Percentiles rank a stretch among this genome's conserved stretches.
These are phyloP conservation scores for Myopa testacea DNA, from an alignment of 2,888 invertebrate genomes.

Conservation along the genomic window DNA sequence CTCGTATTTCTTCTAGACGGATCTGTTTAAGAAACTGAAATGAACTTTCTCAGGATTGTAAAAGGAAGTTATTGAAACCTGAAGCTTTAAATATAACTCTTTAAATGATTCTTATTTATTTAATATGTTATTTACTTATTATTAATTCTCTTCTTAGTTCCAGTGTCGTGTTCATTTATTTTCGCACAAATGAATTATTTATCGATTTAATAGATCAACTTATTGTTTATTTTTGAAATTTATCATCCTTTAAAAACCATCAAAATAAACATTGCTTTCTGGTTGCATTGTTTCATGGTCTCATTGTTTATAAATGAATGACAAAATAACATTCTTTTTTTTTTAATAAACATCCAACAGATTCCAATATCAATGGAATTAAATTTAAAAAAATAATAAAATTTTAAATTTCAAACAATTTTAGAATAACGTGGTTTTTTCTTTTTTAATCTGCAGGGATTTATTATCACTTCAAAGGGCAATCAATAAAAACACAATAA, in stretches of 20 bases:
- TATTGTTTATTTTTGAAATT: not conserved
- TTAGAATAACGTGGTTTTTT: not conserved
- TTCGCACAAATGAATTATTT: not conserved
- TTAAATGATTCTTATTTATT: not conserved
- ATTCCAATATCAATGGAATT: not conserved
- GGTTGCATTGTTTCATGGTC: not conserved
- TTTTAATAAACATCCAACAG: not conserved
- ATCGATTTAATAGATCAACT: not conserved
- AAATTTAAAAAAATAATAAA: not conserved
- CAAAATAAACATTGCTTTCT: not conserved
- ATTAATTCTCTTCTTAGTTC: too few relatives aligned
- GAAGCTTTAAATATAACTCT: too few relatives aligned
- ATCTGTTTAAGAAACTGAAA: too few relatives aligned
- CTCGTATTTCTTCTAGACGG: too few relatives aligned
- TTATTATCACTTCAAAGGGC: not conserved
- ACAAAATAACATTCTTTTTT: not conserved
- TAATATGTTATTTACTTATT: not conserved
- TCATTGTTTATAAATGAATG: constrained; percentile 1
- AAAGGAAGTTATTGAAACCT: not conserved
- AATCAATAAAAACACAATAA: constrained; percentile 2
- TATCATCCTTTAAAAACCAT: not conserved
- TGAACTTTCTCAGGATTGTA: not conserved
- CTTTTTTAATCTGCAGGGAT: not conserved
- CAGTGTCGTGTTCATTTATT: not conserved
- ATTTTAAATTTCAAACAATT: not conserved